phyloP scores from a whole-genome alignment of 2,113 vertebrate genomes.

The Sander vitreus region DNA sequence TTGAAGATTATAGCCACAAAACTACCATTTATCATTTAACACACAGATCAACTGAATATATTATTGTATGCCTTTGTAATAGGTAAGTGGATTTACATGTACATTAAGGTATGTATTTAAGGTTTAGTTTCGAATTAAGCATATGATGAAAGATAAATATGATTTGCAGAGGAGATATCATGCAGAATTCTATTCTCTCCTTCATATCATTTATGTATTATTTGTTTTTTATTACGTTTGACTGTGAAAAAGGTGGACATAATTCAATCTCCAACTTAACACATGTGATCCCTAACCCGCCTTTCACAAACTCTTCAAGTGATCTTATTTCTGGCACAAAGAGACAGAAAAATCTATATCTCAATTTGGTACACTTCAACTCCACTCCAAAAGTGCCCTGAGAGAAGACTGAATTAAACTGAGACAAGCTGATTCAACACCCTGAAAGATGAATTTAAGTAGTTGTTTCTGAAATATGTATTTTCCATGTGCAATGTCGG shows the following conservation, averaged over 20 bases:
- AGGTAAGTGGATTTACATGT: neutral
- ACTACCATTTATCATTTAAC: neutral
- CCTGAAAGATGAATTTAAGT: conserved; percentile 81
- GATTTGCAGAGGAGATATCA: conserved; percentile 14
- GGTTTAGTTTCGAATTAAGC: conserved; percentile 3
- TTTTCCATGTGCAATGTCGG: conserved; percentile 73
- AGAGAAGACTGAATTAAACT: conserved; percentile 80
- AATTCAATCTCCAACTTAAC: conserved; percentile 74
- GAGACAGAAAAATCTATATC: conserved; percentile 84
- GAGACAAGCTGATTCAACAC: conserved; percentile 82
- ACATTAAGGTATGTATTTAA: neutral
- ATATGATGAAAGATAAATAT: neutral
- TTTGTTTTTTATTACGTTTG: conserved; percentile 46
- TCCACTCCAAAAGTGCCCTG: conserved; percentile 75
- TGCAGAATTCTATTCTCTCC: conserved; percentile 7
- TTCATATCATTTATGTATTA: conserved; percentile 18
- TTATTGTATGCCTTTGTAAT: neutral
- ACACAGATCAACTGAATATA: neutral
- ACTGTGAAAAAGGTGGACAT: conserved; percentile 60
- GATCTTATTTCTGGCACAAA: conserved; percentile 79
- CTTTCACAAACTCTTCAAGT: conserved; percentile 75
- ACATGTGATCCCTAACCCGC: conserved; percentile 69
- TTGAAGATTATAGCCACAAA: conserved; percentile 15
- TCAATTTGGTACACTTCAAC: conserved; percentile 84
- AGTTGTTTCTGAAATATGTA: conserved; percentile 82